Percentiles rank a stretch among this genome's conserved stretches.
Evolutionary conservation across 2,113 vertebrate genomes (phyloP).

Genomic region (Seriola rivoliana): DNA sequence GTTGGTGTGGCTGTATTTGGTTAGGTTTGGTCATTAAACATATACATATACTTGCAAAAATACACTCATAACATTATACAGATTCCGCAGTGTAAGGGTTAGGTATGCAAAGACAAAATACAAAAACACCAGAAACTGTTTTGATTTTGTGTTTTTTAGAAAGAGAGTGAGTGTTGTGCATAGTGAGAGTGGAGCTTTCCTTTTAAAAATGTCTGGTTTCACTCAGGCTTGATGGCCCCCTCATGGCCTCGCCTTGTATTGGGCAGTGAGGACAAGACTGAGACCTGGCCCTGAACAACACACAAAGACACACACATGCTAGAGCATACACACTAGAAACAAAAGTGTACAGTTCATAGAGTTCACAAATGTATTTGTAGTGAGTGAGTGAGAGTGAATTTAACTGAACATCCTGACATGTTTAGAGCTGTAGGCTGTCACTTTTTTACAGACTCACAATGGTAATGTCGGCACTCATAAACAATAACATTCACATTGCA

Average conservation of each 20-base stretch:
- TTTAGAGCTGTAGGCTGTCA: conserved; percentile 61
- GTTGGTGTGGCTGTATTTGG: conserved; percentile 9
- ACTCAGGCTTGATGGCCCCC: conserved; percentile 48
- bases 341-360: conserved; percentile 42
- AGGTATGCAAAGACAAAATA: neutral
- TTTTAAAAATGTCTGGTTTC: conserved; percentile 60
- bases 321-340: conserved; percentile 6
- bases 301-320: neutral
- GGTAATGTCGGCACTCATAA: conserved; percentile 2
- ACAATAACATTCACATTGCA: conserved; percentile 26
- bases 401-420: conserved; percentile 63
- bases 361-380: conserved; percentile 39
- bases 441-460: conserved; percentile 16
- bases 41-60: neutral
- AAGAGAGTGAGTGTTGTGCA: neutral
- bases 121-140: neutral
- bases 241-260: conserved; percentile 45
- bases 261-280: conserved; percentile 26
- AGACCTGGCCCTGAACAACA: conserved; percentile 37
- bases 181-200: conserved; percentile 28
- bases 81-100: neutral
- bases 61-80: neutral
- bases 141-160: conserved; percentile 21
- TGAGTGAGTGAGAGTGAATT: conserved; percentile 7
- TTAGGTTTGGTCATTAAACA: conserved; percentile 23